Evolutionary conservation across 2,888 invertebrate species (phyloP).

Genomic region (Sinentomon sp.): DNA sequence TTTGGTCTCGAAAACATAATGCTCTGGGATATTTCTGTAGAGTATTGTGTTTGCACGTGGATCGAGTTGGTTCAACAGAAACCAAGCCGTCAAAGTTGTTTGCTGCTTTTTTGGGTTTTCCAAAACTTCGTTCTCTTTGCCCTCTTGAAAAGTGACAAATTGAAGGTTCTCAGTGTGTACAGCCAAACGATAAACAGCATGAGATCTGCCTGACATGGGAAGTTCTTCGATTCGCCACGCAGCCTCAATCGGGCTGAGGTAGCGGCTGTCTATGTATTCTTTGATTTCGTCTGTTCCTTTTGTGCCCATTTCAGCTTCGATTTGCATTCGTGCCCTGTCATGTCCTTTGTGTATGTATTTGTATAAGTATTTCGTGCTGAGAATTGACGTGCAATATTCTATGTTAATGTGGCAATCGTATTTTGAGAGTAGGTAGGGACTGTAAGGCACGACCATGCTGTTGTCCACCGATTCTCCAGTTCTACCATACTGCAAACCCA

Average conservation of each 20-base stretch:
- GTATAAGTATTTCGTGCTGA: conserved; percentile 16
- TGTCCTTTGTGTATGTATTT: conserved; percentile 14
- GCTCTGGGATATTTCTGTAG: conserved; percentile 13
- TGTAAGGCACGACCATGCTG: conserved; percentile 18
- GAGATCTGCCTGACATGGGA: conserved; percentile 14
- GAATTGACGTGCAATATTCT: conserved; percentile 16
- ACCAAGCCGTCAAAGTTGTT: conserved; percentile 14
- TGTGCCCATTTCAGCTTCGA: too few species aligned
- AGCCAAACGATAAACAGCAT: conserved; percentile 12
- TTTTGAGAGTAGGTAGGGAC: conserved; percentile 11
- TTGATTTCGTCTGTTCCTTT: conserved; percentile 15
- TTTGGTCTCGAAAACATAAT: conserved; percentile 10
- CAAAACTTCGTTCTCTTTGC: conserved; percentile 12
- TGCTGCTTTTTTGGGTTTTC: conserved; percentile 6
- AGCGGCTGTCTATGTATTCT: conserved; percentile 17
- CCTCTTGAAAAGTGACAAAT: conserved; percentile 12
- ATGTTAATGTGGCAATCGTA: conserved; percentile 16
- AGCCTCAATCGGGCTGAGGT: conserved; percentile 19
- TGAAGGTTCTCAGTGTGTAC: conserved; percentile 14
- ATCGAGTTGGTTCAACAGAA: conserved; percentile 12
- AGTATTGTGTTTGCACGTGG: conserved; percentile 7
- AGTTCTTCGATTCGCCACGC: conserved; percentile 19
- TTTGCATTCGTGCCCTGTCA: conserved; percentile 12
- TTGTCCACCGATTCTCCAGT: conserved; percentile 18
- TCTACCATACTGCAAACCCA: conserved; percentile 12